Evolutionary conservation across 2,797 vertebrate genomes (phyloP), one percentile per base, ranked within the genome.

Genomic region (Sebastes umbrosus): DNA sequence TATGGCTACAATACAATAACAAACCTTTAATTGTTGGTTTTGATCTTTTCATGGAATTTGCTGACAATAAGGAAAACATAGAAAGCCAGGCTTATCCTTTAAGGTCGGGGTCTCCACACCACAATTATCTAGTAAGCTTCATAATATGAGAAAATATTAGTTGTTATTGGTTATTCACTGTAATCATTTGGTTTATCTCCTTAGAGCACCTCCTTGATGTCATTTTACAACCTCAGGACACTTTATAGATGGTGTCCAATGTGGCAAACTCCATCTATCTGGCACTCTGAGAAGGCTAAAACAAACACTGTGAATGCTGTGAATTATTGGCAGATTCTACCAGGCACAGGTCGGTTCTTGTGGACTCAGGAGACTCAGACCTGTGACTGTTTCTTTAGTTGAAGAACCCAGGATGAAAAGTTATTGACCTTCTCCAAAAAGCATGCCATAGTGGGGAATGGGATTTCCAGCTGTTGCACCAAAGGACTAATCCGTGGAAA

Each of bases 271-370:
- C 46, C 52, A 20, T 8, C 58, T 10, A 8, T 16, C 63, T 78
- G 74, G 32, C 27, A 7, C 20, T 16, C 20, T 24, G 8, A 2
- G 14, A 1, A 43, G 1, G 25, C 9, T 36, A 29, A 75, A 79
- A 60, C 52, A 71, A 75, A 59, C 4, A 1, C 60, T 50, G 70
- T 13, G 1, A 72, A 72, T 76, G 4, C 60, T 50, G 70, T 13
- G 1, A 72, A 73, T 76, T 50, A 54, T 69, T 77, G 75, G 73
- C 87, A 84, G 72, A 77, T 71, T 84, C 70, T 46, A 59, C 27
- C 34, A 59, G 70, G 63, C n/a, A 12, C 50, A 62, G 46, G 43
- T 59, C 25, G 11, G 29, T 58, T 84, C 18, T 13, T 1, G 22
- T 22, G 55, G 69, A 70, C 63, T 59, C 57, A 18, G 27, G 57